Evolutionary conservation across 2,113 vertebrate genomes (phyloP).

Genomic region (Chaetorhynchus papuensis): DNA sequence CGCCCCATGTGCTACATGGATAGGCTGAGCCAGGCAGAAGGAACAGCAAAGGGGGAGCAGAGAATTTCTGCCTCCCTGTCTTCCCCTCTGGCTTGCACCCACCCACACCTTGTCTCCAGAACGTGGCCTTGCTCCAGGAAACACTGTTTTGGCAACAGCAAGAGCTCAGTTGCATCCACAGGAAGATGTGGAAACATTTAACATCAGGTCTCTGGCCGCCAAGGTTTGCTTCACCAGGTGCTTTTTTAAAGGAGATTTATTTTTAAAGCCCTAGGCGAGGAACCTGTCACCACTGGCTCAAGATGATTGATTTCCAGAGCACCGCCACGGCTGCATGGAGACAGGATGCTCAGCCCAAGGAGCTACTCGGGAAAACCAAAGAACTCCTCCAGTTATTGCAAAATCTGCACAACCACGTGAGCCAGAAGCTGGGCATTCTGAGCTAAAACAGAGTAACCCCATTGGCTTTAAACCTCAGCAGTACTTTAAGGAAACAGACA

Average conservation of each 20-base stretch:
- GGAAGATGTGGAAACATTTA: not conserved
- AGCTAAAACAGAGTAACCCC: not conserved
- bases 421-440: not conserved
- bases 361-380: not conserved
- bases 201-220: not conserved
- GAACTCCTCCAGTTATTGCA: not conserved
- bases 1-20: fast-evolving
- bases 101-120: not conserved
- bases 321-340: not conserved
- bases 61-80: not conserved
- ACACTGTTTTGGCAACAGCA: not conserved
- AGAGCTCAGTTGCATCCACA: not conserved
- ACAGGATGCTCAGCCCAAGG: not conserved
- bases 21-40: not conserved
- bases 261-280: not conserved
- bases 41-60: not conserved
- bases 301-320: not conserved
- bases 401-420: not conserved
- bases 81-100: not conserved
- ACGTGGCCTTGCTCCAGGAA: not conserved
- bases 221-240: not conserved
- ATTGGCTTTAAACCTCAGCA: not conserved
- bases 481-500: not conserved
- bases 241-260: not conserved
- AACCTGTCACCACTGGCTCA: not conserved